These are phyloP conservation scores for Sturmia bella DNA, from an alignment of 2,888 invertebrate genomes.

Conservation along the genomic window DNA sequence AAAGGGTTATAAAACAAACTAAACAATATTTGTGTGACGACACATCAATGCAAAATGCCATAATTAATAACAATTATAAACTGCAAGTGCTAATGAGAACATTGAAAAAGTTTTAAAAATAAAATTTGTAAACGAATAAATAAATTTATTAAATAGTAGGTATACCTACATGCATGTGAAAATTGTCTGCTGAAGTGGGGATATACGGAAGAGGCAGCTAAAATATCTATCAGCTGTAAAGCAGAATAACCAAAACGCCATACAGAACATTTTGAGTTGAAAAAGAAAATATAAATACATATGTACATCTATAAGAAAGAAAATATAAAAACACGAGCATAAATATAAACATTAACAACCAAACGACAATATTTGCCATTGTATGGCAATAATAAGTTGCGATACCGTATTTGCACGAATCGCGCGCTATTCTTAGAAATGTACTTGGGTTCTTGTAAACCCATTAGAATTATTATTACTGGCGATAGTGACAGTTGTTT, in stretches of 20 bases:
- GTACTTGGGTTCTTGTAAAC: conserved; percentile 75
- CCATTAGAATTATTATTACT: conserved; percentile 74
- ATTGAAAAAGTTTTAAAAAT: conserved; percentile 70
- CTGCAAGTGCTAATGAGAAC: conserved; percentile 24
- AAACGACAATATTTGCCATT: conserved; percentile 41
- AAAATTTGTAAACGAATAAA: conserved; percentile 69
- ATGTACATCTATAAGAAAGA: conserved; percentile 27
- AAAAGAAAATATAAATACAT: conserved; percentile 38
- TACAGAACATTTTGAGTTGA: conserved; percentile 46
- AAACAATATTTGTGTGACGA: conserved; percentile 68
- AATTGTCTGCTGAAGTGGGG: conserved; percentile 77
- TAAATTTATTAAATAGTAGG: conserved; percentile 34
- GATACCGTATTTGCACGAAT: conserved; percentile 74
- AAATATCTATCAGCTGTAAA: conserved; percentile 61
- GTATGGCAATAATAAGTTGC: conserved; percentile 72
- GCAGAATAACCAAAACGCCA: conserved; percentile 20
- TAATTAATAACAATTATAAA: conserved; percentile 33
- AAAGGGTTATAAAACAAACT: conserved; percentile 69
- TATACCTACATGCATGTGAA: conserved; percentile 71
- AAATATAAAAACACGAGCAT: conserved; percentile 6
- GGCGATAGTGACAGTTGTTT: conserved; percentile 43
- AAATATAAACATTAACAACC: conserved; percentile 40
- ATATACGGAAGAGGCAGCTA: conserved; percentile 69
- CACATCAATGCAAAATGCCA: conserved; percentile 59
- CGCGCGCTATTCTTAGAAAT: conserved; percentile 78